Percentiles rank a stretch among this genome's conserved stretches.
Evolutionary conservation across 2,113 vertebrate species (phyloP).

Genomic region (Etia nguti): DNA sequence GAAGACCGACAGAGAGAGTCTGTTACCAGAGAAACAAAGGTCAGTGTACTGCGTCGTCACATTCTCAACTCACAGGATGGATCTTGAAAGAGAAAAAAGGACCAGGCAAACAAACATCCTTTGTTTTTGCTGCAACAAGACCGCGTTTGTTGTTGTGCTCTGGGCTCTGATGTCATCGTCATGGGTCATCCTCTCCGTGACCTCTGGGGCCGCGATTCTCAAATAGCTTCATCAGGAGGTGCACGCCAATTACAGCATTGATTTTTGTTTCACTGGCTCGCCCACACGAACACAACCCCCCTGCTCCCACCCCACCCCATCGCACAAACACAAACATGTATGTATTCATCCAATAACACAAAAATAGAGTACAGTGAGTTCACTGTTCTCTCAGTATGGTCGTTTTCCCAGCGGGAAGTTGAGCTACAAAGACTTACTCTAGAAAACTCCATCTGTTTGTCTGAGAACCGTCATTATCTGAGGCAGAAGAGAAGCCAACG

Average conservation of each 20-base stretch:
- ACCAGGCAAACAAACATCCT: conserved; percentile 47
- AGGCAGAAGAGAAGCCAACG: background rate
- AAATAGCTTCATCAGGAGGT: conserved; percentile 29
- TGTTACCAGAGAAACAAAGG: conserved; percentile 68
- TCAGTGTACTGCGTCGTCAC: conserved; percentile 61
- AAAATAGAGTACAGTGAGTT: conserved; percentile 38
- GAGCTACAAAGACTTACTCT: background rate
- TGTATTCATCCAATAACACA: conserved; percentile 8
- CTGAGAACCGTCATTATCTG: background rate
- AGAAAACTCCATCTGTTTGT: background rate
- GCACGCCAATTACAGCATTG: background rate
- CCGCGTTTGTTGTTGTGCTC: conserved; percentile 49
- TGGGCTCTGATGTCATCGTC: conserved; percentile 56
- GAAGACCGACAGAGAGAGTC: conserved; percentile 47
- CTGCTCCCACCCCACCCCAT: background rate
- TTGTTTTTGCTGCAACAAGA: conserved; percentile 65
- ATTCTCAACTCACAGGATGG: conserved; percentile 57
- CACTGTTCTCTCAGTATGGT: background rate
- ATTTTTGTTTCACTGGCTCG: background rate
- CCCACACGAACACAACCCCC: background rate
- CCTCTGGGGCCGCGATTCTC: conserved; percentile 1
- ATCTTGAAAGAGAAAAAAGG: conserved; percentile 32
- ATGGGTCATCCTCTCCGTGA: conserved; percentile 41
- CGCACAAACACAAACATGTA: background rate
- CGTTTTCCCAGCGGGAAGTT: background rate